A percentile compares a stretch with the other conserved stretches of the same genome.
These are phyloP conservation scores for Dipodomys stephensi DNA, from an alignment of 2,113 vertebrate species.

Conservation along the genomic window DNA sequence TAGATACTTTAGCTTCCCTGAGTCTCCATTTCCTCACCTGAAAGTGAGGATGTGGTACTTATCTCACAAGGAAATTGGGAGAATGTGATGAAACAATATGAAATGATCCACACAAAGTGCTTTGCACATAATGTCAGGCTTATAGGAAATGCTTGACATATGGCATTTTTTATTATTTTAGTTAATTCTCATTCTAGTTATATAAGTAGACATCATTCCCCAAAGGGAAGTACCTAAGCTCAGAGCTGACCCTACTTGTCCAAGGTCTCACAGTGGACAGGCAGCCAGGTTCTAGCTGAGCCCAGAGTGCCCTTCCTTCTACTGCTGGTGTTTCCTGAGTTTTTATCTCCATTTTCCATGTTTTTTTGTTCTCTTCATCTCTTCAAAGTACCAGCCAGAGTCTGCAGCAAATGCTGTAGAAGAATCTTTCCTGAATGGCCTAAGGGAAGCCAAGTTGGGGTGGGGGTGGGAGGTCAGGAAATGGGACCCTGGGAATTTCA, in stretches of 20 bases:
- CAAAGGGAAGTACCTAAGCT: not conserved
- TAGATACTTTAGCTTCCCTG: not conserved
- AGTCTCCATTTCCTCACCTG: not conserved
- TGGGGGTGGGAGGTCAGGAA: not conserved
- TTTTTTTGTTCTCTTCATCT: not conserved
- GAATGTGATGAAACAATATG: not conserved
- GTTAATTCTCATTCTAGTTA: not conserved
- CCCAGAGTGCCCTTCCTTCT: not conserved
- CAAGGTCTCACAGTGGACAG: fast-evolving
- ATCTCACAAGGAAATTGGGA: not conserved
- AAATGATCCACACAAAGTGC: not conserved
- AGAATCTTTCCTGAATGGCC: not conserved
- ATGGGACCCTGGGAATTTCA: not conserved
- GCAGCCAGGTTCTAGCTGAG: not conserved
- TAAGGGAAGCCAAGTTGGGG: not conserved
- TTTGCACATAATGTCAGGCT: not conserved
- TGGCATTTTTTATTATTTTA: not conserved
- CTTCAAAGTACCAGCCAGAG: not conserved
- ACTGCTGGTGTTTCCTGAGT: not conserved
- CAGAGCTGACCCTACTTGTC: not conserved
- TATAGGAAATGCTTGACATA: not conserved
- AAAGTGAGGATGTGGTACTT: not conserved
- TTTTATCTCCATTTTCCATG: not conserved
- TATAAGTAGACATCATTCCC: not conserved
- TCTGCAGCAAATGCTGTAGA: not conserved